Evolutionary conservation across 2,113 vertebrate genomes (phyloP), one percentile per base, ranked within the genome.

Genomic region (Oreochromis aureus): DNA sequence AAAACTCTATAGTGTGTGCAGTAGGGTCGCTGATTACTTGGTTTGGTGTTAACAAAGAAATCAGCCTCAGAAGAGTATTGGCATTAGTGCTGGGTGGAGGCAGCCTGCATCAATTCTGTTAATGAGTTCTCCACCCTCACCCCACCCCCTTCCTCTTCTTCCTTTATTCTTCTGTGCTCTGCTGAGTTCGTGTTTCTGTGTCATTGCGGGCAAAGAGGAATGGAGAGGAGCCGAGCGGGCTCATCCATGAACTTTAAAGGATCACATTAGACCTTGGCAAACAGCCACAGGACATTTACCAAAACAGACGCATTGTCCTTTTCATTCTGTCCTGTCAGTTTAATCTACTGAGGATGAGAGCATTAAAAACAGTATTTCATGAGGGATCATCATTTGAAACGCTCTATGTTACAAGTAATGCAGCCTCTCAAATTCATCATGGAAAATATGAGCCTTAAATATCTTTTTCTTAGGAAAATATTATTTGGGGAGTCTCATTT

Each of bases 41-140:
- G 89, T 90, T 79, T 85, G 79, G 82, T 82, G 88, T 87, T 90
- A 91, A 91, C 79, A 90, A 80, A 93, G 91, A 93, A 91, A 89
- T 94, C 92, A 91, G 63, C 88, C 78, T 81, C 36, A 66, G 89
- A 81, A 61, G 88, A 83, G 84, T 94, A 92, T 93, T 83, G 90
- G 91, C 90, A 92, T 89, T 44, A 87, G 85, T 8, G 84, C 58
- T 46, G 87, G 87, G 69, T 54, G 27, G 86, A 89, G 81, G 80
- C 88, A 76, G 83, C 34, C 46, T 66, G 79, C 91, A 93, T 94
- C 94, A 91, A 94, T 93, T 91, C 87, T 86, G 16, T 87, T 94
- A 94, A 94, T 90, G 93, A 92, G 80, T 86, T 89, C 86, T 87
- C 80, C 81, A 12, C 78, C 86, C 55, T 58, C 90, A 9, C 39